A percentile compares a stretch with the other conserved stretches of the same genome.
These are phyloP conservation scores for Tragopan temminckii DNA, from an alignment of 2,797 vertebrate species.

Conservation along the genomic window DNA sequence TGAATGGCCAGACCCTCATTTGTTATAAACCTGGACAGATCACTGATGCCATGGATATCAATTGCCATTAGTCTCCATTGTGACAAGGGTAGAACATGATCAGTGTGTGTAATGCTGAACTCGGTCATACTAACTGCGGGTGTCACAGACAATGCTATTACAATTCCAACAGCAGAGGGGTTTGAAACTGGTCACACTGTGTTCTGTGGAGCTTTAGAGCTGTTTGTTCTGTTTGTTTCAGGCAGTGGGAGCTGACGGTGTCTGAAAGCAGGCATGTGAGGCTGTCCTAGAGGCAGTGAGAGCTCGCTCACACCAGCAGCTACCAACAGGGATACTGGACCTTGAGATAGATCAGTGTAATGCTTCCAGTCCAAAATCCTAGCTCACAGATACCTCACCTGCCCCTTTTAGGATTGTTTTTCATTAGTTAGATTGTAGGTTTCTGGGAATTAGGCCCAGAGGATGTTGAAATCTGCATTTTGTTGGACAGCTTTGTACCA, in stretches of 20 bases:
- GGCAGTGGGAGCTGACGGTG: neutral
- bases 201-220: neutral
- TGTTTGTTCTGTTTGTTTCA: neutral
- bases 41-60: neutral
- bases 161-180: accelerated
- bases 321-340: neutral
- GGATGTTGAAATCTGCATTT: neutral
- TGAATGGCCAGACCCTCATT: neutral
- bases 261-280: neutral
- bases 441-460: neutral
- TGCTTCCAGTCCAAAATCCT: neutral
- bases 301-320: neutral
- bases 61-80: accelerated
- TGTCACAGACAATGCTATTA: neutral
- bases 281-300: neutral
- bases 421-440: neutral
- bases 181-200: neutral
- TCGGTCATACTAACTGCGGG: neutral
- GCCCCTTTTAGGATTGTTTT: neutral
- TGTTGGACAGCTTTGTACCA: neutral
- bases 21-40: neutral
- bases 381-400: neutral
- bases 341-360: neutral
- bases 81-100: neutral
- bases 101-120: neutral